These are phyloP conservation scores for Danio tinwini DNA, from an alignment of 2,797 vertebrate species.

Conservation along the genomic window DNA sequence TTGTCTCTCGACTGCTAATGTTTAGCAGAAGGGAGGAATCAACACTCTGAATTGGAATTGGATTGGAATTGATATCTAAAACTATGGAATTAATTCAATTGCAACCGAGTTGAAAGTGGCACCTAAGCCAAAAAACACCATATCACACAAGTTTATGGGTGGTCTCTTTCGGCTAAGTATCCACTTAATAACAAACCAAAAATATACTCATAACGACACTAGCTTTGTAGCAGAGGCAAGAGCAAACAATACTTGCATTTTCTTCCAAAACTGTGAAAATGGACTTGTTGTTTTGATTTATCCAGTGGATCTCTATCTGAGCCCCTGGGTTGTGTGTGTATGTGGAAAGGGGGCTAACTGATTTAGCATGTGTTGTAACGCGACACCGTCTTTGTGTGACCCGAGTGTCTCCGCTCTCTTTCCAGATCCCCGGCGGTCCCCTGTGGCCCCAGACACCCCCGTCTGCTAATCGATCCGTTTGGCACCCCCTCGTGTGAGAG, in stretches of 20 bases:
- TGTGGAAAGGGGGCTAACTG: constrained; percentile 76
- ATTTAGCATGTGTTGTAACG: constrained; percentile 85
- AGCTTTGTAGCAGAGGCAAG: background rate
- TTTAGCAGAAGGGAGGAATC: too few species aligned
- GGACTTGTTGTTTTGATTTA: constrained; percentile 76
- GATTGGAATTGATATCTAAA: too few species aligned
- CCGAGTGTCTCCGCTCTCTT: constrained; percentile 70
- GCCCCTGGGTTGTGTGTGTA: constrained; percentile 65
- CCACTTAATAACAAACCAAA: background rate
- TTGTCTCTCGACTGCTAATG: too few species aligned
- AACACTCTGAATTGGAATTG: too few species aligned
- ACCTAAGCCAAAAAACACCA: too few species aligned
- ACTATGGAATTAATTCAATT: too few species aligned
- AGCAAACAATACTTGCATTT: constrained; percentile 31
- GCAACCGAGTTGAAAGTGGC: too few species aligned
- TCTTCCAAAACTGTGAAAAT: constrained; percentile 55
- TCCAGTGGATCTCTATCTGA: constrained; percentile 73
- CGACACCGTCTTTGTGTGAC: constrained; percentile 80
- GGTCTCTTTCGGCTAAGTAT: background rate
- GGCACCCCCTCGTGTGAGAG: constrained; percentile 67
- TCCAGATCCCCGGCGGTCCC: constrained; percentile 63
- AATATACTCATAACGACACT: background rate
- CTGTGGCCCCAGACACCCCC: constrained; percentile 76
- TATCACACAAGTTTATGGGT: too few species aligned
- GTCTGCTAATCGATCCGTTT: constrained; percentile 86